These are phyloP conservation scores for Scleropages formosus DNA, from an alignment of 2,797 vertebrate species.

Conservation along the genomic window DNA sequence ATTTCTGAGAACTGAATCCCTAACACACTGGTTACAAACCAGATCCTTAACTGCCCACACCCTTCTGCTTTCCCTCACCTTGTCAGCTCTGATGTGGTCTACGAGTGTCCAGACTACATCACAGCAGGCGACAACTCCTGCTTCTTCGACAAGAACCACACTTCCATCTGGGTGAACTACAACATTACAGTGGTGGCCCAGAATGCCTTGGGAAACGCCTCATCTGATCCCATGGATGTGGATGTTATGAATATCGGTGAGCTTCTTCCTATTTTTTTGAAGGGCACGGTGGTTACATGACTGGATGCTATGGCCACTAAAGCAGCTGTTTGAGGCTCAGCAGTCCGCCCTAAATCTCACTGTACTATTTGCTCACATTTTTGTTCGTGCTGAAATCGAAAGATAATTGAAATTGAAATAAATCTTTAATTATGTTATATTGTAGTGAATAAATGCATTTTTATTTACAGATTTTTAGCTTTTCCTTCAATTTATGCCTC, in stretches of 20 bases:
- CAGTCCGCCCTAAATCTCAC: neutral
- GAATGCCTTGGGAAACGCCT: slow-evolving; percentile 74
- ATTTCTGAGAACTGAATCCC: too few species aligned
- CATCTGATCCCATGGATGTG: slow-evolving; percentile 70
- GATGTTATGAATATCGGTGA: slow-evolving; percentile 83
- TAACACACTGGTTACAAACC: slow-evolving; percentile 38
- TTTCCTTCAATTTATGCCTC: too few species aligned
- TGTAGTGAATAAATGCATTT: too few species aligned
- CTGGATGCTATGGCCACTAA: neutral
- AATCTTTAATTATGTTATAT: too few species aligned
- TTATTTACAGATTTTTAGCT: too few species aligned
- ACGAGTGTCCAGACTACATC: slow-evolving; percentile 85
- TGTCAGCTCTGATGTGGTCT: slow-evolving; percentile 51
- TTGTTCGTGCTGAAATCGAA: too few species aligned
- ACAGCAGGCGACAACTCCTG: slow-evolving; percentile 81
- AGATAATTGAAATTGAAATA: too few species aligned
- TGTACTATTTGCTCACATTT: neutral
- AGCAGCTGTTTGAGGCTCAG: too few species aligned
- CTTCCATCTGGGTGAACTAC: slow-evolving; percentile 79
- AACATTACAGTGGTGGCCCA: slow-evolving; percentile 75
- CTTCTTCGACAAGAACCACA: slow-evolving; percentile 79
- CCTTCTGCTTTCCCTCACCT: neutral
- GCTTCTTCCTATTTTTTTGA: slow-evolving; percentile 28
- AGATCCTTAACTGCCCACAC: neutral
- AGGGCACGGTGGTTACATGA: neutral